phyloP scores from a whole-genome alignment of 64 coral and sea anemone species.

The Trachythela sp. region DNA sequence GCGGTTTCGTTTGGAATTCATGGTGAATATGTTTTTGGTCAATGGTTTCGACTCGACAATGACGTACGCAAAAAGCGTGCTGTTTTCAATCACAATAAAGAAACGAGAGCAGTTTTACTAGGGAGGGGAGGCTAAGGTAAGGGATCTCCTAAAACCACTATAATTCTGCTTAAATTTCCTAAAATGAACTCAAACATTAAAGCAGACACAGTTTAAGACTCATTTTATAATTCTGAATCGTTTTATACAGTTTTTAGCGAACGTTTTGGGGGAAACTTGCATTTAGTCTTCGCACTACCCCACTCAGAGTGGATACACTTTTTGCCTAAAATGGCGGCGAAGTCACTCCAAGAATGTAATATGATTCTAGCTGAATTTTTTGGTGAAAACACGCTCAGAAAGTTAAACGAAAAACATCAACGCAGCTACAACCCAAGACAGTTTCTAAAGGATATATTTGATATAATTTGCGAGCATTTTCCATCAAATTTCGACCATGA shows the following conservation, averaged over 20 bases:
- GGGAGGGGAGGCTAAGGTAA: no score
- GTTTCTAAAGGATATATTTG: background rate
- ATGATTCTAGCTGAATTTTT: background rate
- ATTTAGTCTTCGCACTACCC: background rate
- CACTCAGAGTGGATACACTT: background rate
- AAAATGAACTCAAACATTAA: background rate
- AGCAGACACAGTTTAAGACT: background rate
- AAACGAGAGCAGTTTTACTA: background rate
- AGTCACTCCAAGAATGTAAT: background rate
- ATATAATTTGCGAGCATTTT: background rate
- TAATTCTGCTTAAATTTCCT: background rate
- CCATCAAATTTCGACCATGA: background rate
- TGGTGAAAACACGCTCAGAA: background rate
- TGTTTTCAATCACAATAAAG: background rate
- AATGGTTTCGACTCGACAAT: background rate
- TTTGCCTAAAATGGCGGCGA: background rate
- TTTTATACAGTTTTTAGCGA: background rate
- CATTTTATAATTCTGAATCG: background rate
- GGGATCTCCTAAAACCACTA: no score
- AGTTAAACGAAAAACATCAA: background rate
- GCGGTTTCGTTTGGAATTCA: background rate
- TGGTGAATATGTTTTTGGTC: background rate
- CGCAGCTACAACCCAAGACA: background rate
- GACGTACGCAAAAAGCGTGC: slow-evolving; percentile 7
- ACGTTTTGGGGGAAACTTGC: background rate